These are phyloP conservation scores for Pachyramphus minor DNA, from an alignment of 2,113 vertebrate species.

Conservation along the genomic window DNA sequence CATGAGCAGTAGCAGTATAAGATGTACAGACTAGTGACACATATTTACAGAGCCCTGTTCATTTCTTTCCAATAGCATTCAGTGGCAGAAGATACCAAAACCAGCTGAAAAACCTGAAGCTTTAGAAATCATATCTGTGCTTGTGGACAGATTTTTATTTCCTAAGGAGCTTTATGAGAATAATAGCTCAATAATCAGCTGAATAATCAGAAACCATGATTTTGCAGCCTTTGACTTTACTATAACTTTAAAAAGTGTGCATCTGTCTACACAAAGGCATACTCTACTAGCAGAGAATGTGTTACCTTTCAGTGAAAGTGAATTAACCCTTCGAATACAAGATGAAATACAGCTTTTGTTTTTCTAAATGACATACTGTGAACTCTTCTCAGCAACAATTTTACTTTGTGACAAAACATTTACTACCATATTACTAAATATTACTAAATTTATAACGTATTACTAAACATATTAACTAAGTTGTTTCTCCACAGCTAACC, in stretches of 20 bases:
- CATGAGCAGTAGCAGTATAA: neutral
- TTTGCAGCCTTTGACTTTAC: neutral
- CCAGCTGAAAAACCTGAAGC: neutral
- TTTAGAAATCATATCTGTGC: neutral
- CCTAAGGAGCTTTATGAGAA: neutral
- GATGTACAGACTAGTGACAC: neutral
- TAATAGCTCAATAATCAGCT: no score
- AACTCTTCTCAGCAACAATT: neutral
- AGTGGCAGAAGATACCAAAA: neutral
- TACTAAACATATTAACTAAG: no score
- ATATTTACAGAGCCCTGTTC: neutral
- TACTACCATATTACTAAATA: neutral
- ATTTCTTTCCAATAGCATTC: neutral
- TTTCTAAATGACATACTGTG: neutral
- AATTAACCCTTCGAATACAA: neutral
- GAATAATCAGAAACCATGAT: neutral
- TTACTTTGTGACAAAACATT: neutral
- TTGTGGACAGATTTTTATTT: neutral
- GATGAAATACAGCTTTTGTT: neutral
- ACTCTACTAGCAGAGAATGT: neutral
- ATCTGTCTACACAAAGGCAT: neutral
- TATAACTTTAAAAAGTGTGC: neutral
- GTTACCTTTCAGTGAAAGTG: neutral
- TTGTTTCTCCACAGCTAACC: neutral
- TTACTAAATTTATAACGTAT: no score